Percentiles rank a stretch among this genome's conserved stretches.
Conservation (phyloP, 2,113 vertebrate species). For the Pomatorhinus ruficollis region DNA sequence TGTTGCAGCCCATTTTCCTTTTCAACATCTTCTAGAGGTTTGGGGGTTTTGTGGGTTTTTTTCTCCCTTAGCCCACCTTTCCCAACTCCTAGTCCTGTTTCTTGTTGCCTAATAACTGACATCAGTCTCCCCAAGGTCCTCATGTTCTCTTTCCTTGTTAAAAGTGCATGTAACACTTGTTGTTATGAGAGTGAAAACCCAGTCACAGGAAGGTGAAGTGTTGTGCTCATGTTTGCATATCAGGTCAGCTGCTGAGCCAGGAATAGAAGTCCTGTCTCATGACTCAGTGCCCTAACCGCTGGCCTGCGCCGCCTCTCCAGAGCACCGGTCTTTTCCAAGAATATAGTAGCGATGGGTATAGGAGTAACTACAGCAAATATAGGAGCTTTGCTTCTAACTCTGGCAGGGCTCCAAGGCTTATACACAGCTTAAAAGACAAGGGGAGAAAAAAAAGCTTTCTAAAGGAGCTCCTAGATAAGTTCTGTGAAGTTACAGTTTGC, state of each 20-base stretch:
- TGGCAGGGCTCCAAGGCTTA: background rate
- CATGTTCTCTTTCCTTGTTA: background rate
- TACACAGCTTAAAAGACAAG: background rate
- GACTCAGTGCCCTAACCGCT: constrained; percentile 24
- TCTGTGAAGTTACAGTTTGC: background rate
- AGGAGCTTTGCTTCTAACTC: background rate
- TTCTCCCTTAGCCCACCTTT: background rate
- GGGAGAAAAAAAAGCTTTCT: background rate
- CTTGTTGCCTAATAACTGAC: background rate
- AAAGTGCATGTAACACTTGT: background rate
- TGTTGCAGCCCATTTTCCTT: background rate
- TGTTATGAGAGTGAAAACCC: background rate
- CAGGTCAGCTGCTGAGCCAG: constrained; percentile 49
- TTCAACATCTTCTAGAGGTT: background rate
- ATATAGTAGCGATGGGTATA: background rate
- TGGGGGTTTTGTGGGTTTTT: background rate
- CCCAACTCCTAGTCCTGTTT: background rate
- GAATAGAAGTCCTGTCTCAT: constrained; percentile 54
- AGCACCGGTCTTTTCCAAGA: constrained; percentile 19
- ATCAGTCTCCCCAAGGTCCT: background rate
- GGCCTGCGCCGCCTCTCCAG: background rate
- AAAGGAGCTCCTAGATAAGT: background rate
- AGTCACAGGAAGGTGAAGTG: constrained; percentile 51
- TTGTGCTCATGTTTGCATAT: constrained; percentile 11
- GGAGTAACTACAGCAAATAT: background rate